Percentiles rank a stretch among this genome's conserved stretches.
Conservation (phyloP, 2,113 vertebrate genomes). For the Danionella cerebrum region DNA sequence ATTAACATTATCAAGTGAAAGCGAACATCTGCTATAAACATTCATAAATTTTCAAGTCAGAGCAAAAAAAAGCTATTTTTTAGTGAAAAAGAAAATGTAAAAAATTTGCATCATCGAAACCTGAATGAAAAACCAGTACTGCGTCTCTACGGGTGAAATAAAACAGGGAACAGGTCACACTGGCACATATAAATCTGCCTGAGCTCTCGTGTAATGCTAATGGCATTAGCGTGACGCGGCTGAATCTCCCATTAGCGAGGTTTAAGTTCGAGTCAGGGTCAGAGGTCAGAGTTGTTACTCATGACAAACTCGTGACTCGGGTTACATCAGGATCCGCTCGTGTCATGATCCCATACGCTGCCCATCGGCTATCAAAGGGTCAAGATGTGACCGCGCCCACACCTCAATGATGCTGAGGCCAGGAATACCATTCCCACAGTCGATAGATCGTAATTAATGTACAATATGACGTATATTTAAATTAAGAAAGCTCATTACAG, state of each 20-base stretch:
- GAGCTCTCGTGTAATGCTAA: slow-evolving; percentile 1
- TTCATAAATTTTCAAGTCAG: too few species aligned
- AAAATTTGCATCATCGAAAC: too few species aligned
- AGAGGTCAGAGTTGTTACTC: not conserved
- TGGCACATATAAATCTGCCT: slow-evolving; percentile 1
- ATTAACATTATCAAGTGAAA: too few species aligned
- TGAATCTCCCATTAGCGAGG: not conserved
- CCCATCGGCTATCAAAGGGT: not conserved
- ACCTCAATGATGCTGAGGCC: too few species aligned
- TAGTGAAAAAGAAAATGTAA: too few species aligned
- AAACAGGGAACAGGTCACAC: not conserved
- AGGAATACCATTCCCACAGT: too few species aligned
- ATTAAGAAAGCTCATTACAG: not conserved
- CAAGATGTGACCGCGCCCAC: too few species aligned
- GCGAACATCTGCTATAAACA: too few species aligned
- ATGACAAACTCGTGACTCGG: not conserved
- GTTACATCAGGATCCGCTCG: not conserved
- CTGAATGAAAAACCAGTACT: too few species aligned
- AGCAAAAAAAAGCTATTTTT: too few species aligned
- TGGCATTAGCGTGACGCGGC: not conserved
- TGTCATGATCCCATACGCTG: too few species aligned
- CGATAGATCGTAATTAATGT: too few species aligned
- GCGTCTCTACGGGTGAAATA: not conserved
- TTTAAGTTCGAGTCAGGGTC: slow-evolving; percentile 12
- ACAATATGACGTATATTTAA: not conserved